Evolutionary conservation across 2,113 vertebrate genomes (phyloP).

Genomic region (Daboia siamensis): DNA sequence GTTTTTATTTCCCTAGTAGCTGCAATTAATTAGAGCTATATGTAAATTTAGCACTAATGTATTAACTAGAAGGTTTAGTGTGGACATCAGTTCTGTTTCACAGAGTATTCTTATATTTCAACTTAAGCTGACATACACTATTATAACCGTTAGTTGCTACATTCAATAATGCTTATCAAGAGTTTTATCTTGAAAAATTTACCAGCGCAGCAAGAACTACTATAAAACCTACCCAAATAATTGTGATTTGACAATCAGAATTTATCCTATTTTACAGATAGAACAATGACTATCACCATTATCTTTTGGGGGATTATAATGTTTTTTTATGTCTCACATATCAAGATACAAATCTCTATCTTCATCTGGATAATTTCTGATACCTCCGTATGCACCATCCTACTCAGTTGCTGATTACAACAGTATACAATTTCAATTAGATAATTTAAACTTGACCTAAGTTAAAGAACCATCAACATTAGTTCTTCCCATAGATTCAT

Average conservation of each 20-base stretch:
- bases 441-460: background rate
- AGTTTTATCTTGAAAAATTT: rapidly evolving
- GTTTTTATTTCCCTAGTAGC: background rate
- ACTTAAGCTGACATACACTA: background rate
- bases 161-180: background rate
- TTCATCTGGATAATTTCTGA: background rate
- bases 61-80: background rate
- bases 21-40: background rate
- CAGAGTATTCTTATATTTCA: background rate
- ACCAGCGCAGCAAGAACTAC: background rate
- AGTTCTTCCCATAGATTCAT: background rate
- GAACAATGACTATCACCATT: background rate
- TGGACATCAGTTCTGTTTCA: background rate
- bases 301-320: background rate
- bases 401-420: background rate
- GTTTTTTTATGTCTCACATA: background rate
- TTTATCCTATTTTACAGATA: background rate
- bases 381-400: background rate
- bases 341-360: background rate
- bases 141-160: background rate
- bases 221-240: background rate
- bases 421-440: background rate
- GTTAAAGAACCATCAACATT: background rate
- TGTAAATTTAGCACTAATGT: background rate
- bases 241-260: background rate